These are phyloP conservation scores for Zapus hudsonius DNA, from an alignment of 2,113 vertebrate genomes.

Conservation along the genomic window DNA sequence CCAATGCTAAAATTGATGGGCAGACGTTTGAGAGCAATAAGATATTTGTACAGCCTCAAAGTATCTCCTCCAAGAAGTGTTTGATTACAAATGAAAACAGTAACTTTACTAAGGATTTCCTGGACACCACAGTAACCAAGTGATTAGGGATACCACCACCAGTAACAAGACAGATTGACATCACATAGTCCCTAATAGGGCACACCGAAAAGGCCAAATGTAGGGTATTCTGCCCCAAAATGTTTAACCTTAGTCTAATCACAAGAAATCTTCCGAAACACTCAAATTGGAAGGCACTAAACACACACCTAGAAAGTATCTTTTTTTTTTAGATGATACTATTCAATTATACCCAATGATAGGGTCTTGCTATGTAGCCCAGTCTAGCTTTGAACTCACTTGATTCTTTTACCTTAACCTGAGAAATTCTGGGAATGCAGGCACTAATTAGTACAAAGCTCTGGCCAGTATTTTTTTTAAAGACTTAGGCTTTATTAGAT, in stretches of 20 bases:
- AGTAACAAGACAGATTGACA: background rate
- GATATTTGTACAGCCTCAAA: constrained; percentile 17
- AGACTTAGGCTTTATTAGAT: too few relatives aligned
- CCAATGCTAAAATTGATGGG: background rate
- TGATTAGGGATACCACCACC: background rate
- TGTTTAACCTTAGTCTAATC: background rate
- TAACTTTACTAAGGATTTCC: background rate
- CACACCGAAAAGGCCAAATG: background rate
- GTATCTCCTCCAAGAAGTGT: constrained; percentile 9
- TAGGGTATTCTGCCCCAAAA: background rate
- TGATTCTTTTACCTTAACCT: background rate
- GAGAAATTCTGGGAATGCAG: background rate
- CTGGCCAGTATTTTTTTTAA: background rate
- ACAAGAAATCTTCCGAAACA: background rate
- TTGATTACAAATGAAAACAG: constrained; percentile 34
- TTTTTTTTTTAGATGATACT: background rate
- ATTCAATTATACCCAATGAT: background rate
- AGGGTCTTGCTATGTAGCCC: background rate
- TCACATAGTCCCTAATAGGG: background rate
- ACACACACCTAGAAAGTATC: background rate
- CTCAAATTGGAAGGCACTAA: background rate
- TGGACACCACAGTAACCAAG: background rate
- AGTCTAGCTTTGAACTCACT: background rate
- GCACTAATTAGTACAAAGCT: background rate
- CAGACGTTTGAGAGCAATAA: constrained; percentile 3